A percentile compares a stretch with the other conserved stretches of the same genome.
phyloP scores from a whole-genome alignment of 1,140 invertebrate species.

The Hylaeus anthracinus region DNA sequence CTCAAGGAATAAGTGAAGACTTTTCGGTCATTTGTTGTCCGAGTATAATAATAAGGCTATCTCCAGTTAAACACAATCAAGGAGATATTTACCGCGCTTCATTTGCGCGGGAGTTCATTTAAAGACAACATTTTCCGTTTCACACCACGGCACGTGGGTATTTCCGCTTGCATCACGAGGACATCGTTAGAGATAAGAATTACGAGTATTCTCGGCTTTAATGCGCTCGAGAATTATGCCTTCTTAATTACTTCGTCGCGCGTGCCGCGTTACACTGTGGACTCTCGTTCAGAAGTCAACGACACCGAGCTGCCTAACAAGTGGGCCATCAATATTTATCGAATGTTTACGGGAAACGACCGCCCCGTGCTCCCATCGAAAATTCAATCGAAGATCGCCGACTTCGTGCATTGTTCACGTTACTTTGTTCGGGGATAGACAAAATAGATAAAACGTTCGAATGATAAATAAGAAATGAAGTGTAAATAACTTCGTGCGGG shows the following conservation, averaged over 20 bases:
- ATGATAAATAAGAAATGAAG: too few relatives aligned
- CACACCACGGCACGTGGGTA: slow-evolving; percentile 41
- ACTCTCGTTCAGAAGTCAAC: slow-evolving; percentile 35
- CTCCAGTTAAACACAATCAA: neutral
- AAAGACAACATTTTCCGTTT: slow-evolving; percentile 6
- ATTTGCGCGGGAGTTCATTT: neutral
- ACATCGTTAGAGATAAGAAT: slow-evolving; percentile 54
- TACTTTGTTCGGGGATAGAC: neutral
- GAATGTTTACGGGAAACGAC: neutral
- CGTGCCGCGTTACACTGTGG: neutral
- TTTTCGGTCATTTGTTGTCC: too few relatives aligned
- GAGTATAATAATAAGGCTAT: too few relatives aligned
- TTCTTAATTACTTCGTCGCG: slow-evolving; percentile 42
- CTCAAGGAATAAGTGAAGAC: too few relatives aligned
- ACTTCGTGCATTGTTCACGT: neutral
- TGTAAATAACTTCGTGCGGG: too few relatives aligned
- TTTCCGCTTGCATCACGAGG: slow-evolving; percentile 45
- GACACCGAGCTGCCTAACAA: slow-evolving; percentile 20
- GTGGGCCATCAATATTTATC: slow-evolving; percentile 29
- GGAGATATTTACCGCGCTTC: neutral
- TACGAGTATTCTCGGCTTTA: slow-evolving; percentile 45
- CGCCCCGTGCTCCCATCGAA: neutral
- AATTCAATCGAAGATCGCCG: slow-evolving; percentile 10
- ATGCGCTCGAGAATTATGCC: slow-evolving; percentile 39
- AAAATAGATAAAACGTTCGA: too few relatives aligned